A percentile compares a stretch with the other conserved stretches of the same genome.
Conservation (phyloP, 1,140 invertebrate genomes). For the Lasioglossum baleicum region DNA sequence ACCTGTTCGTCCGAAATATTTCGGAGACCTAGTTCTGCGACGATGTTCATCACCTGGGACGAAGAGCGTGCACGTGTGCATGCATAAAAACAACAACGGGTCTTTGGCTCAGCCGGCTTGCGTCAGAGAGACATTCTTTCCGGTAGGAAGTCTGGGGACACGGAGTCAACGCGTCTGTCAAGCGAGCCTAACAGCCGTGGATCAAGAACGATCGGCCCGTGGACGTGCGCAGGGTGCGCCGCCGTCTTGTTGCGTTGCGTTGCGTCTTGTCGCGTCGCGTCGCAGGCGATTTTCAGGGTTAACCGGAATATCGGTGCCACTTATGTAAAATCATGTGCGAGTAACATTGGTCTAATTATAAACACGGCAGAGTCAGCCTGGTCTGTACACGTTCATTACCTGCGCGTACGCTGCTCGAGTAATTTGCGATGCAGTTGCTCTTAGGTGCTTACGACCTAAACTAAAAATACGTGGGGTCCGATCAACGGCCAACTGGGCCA, state of each 20-base stretch:
- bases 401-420: constrained; percentile 16
- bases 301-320: constrained; percentile 54
- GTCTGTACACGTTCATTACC: constrained; percentile 38
- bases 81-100: constrained; percentile 28
- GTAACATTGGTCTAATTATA: constrained; percentile 65
- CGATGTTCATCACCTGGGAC: not conserved
- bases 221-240: not conserved
- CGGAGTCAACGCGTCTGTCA: constrained; percentile 45
- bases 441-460: constrained; percentile 53
- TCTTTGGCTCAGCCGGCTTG: constrained; percentile 53
- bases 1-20: not conserved
- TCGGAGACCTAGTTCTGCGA: not conserved
- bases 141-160: constrained; percentile 42
- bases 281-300: constrained; percentile 51
- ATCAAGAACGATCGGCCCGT: constrained; percentile 20
- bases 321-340: constrained; percentile 64
- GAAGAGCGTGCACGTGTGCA: not conserved
- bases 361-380: constrained; percentile 42
- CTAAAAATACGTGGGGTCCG: constrained; percentile 69
- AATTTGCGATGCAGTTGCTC: constrained; percentile 51
- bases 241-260: too few species aligned
- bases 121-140: constrained; percentile 43
- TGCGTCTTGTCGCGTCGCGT: too few species aligned
- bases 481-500: constrained; percentile 72
- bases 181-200: constrained; percentile 24